Base-by-base conservation (phyloP, 2,113 vertebrate species). In the Excalfactoria chinensis region DNA sequence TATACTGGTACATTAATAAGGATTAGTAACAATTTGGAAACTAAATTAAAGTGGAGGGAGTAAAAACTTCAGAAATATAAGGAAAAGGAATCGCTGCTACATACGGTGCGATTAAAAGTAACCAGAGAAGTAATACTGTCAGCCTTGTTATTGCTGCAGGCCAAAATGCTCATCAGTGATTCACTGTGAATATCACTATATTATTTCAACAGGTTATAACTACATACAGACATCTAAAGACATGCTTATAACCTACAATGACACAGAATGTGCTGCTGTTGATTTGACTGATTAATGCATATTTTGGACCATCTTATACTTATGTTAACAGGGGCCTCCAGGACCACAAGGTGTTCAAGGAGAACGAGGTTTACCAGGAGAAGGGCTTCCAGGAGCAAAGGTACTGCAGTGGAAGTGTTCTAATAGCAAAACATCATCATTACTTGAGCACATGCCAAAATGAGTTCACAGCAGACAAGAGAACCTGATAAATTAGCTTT, bases 331-430 rank as follows among this genome's bases (percentile, higher is more conserved):
- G 99, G 99, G 99, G 26, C 97, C 98, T 97, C 98, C 98, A 97
- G 99, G 99, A 96, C 97, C 98, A 90, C 98, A 98, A 84, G 98
- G 98, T 86, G 91, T 98, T 97, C 98, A 97, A 96, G 99, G 99
- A 67, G 98, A 97, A 96, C 98, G 98, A 95, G 98, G 99, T 90
- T 96, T 95, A 16, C 97, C 95, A 46, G 98, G 98, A 73, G 98
- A 99, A 96, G 99, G 98, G 16, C 96, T 98, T 90, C 98, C 98
- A 86, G 98, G 98, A 95, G 81, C 97, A 90, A 99, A 99, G 98
- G 99, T 99, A 98, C 88, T 63, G 37, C 53, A 89, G 19, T 23
- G 1, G 0, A 84, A 62, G 34, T 1, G 9, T 73, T 88, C 62
- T 49, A 89, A 80, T 72, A 77, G 32, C 64, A 32, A 10, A 93